phyloP scores from a whole-genome alignment of 2,888 invertebrate genomes.

The Cyclophora albipunctata region DNA sequence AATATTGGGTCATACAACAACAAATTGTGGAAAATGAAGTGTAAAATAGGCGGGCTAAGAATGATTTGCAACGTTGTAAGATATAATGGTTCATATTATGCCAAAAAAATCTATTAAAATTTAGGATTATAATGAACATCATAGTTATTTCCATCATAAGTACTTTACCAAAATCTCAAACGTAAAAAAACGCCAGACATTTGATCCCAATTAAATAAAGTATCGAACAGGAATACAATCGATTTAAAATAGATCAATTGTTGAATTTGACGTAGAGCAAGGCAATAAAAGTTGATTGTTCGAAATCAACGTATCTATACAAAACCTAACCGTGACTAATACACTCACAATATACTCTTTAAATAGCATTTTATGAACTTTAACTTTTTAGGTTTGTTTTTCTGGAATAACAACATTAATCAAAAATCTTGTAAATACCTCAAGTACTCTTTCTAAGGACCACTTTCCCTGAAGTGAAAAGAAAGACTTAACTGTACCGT shows the following conservation, averaged over 20 bases:
- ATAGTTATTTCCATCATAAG: no score
- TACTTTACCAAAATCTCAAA: no score
- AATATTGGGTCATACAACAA: conserved; percentile 35
- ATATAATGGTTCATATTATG: no score
- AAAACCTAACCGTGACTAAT: conserved; percentile 49
- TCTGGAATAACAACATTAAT: not conserved
- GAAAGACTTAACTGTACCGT: no score
- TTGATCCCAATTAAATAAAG: no score
- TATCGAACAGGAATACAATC: conserved; percentile 4
- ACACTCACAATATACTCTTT: conserved; percentile 33
- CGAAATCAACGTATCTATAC: conserved; percentile 38
- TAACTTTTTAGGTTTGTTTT: conserved; percentile 9
- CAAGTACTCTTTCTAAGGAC: no score
- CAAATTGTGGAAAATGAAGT: conserved; percentile 32
- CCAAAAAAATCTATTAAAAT: no score
- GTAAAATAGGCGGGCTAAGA: conserved; percentile 47
- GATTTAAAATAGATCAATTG: conserved; percentile 17
- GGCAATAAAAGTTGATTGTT: conserved; percentile 40
- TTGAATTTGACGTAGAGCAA: conserved; percentile 25
- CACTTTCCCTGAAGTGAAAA: no score
- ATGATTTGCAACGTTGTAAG: no score
- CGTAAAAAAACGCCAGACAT: no score
- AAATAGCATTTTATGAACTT: conserved; percentile 20
- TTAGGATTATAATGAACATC: no score
- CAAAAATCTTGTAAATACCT: no score